These are phyloP conservation scores for Pogonocherus hispidulus DNA, from an alignment of 2,888 invertebrate genomes.

Conservation along the genomic window DNA sequence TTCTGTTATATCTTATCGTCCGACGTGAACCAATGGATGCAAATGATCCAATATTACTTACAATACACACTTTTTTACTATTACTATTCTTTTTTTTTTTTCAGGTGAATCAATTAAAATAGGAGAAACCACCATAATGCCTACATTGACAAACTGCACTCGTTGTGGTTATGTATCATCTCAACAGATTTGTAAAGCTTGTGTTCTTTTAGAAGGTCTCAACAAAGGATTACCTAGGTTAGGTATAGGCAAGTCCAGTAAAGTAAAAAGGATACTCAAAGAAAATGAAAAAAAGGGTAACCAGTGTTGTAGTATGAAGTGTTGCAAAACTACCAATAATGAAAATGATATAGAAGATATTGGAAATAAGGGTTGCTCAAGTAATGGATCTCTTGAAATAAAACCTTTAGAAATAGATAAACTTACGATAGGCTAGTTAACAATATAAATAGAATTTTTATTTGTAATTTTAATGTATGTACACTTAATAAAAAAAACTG, in stretches of 20 bases:
- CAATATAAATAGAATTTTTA: slow-evolving; percentile 33
- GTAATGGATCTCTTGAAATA: slow-evolving; percentile 32
- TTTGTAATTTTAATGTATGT: slow-evolving; percentile 23
- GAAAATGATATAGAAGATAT: slow-evolving; percentile 14
- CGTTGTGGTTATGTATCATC: slow-evolving; percentile 94
- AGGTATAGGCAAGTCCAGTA: slow-evolving; percentile 92
- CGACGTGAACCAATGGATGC: no score
- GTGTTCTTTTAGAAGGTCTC: slow-evolving; percentile 93
- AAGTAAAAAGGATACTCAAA: slow-evolving; percentile 77
- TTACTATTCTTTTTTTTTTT: slow-evolving; percentile 52
- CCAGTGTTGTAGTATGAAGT: slow-evolving; percentile 23
- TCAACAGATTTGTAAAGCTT: slow-evolving; percentile 96
- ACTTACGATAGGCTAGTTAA: slow-evolving; percentile 36
- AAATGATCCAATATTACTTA: no score
- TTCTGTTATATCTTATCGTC: no score
- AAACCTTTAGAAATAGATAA: slow-evolving; percentile 35
- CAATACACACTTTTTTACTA: no score
- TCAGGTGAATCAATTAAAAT: slow-evolving; percentile 87
- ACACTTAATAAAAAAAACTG: slow-evolving; percentile 22
- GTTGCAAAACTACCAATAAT: slow-evolving; percentile 3
- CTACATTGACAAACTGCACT: slow-evolving; percentile 83
- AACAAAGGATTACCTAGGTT: slow-evolving; percentile 93
- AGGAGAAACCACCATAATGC: slow-evolving; percentile 86
- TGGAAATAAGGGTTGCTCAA: slow-evolving; percentile 40
- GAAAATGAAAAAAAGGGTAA: slow-evolving; percentile 67